Evolutionary conservation across 2,888 invertebrate species (phyloP), one percentile per base, ranked within the genome.

Genomic region (Emmelina monodactyla): DNA sequence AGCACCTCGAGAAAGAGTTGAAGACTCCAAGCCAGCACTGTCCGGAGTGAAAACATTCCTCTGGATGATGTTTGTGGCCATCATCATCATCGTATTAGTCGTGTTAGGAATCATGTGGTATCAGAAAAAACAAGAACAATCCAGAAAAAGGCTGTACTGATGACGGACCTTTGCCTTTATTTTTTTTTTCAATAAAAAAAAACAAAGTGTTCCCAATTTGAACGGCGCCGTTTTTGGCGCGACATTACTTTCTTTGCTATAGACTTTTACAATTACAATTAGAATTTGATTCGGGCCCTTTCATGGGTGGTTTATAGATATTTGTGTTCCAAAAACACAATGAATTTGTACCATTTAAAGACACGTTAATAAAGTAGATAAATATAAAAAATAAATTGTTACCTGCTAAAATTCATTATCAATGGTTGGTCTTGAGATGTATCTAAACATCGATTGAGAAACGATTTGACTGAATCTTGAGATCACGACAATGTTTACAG

Each of bases 91-190:
- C 29, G 92, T 89, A 0, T 85, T 91, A 42, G 88, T 91, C 0
- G 91, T 96, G 2, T 85, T 96, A 35, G 95, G 91, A 16, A 90
- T 97, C 41, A 91, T 96, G 83, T 90, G 93, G 64, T 96, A 96
- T 64, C 94, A 95, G 63, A 96, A 96, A 60, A 88, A 91, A 40
- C 92, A 93, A 60, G 93, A 94, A 59, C 89, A 91, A 46, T 88
- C 88, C 39, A 84, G 94, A 52, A 97, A 97, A 73, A 85, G 96
- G 52, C 90, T 94, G 16, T 81, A 81, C 47, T 81, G 56, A 68
- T 25, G n/a, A n/a, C n/a, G n/a, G n/a, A 32, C 9, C n/a, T n/a
- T 6, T 16, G 19, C 12, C 14, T 10, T 3, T 7, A 6, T 13
- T 22, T 15, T 10, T n/a, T n/a, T n/a, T n/a, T n/a, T n/a, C n/a